Evolutionary conservation across 1,140 invertebrate genomes (phyloP).

Genomic region (Eciton burchellii): DNA sequence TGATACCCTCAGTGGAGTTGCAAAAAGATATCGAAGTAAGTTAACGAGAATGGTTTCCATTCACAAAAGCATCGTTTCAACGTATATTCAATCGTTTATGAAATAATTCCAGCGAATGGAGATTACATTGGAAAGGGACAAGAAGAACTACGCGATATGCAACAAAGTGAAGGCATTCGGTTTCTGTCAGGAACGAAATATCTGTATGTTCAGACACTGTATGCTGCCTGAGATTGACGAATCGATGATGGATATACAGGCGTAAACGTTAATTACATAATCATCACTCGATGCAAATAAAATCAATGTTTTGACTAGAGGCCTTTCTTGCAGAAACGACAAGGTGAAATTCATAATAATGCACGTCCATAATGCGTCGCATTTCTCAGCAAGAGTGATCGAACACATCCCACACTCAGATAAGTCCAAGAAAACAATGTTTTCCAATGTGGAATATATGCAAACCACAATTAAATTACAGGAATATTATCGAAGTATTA

Average conservation of each 20-base stretch:
- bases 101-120: constrained; percentile 72
- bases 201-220: constrained; percentile 79
- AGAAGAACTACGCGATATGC: constrained; percentile 78
- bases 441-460: constrained; percentile 69
- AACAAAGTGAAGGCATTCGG: constrained; percentile 81
- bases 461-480: constrained; percentile 69
- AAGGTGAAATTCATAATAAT: constrained; percentile 76
- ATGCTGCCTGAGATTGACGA: constrained; percentile 76
- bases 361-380: constrained; percentile 78
- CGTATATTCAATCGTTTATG: constrained; percentile 17
- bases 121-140: constrained; percentile 75
- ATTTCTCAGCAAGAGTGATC: constrained; percentile 80
- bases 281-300: no score
- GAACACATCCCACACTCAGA: constrained; percentile 65
- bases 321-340: constrained; percentile 75
- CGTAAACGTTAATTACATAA: constrained; percentile 66
- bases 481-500: constrained; percentile 67
- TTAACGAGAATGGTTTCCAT: constrained; percentile 29
- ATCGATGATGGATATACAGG: constrained; percentile 73
- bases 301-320: constrained; percentile 30
- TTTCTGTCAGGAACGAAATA: constrained; percentile 73
- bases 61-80: background rate
- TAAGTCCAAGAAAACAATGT: constrained; percentile 52
- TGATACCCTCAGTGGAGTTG: constrained; percentile 69
- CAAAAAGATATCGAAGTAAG: constrained; percentile 71